A percentile compares a stretch with the other conserved stretches of the same genome.
Conservation (phyloP, 2,888 invertebrate genomes). For the Cactoblastis cactorum region DNA sequence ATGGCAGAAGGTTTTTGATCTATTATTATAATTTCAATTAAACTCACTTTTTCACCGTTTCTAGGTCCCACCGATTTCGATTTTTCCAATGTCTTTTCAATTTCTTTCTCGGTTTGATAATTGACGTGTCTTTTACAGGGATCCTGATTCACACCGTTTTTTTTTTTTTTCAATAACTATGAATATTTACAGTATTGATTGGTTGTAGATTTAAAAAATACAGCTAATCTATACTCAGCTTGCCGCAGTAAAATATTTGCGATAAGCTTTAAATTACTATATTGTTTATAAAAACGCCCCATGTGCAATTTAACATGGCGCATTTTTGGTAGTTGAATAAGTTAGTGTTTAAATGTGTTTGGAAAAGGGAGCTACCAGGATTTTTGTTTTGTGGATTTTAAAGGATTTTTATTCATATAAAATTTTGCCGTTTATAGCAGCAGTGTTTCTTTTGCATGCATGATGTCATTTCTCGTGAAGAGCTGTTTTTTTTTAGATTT, state of each 20-base stretch:
- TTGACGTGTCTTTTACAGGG: constrained; percentile 39
- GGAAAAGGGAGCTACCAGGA: constrained; percentile 56
- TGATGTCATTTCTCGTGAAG: constrained; percentile 20
- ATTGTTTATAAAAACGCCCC: constrained; percentile 26
- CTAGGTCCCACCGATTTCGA: constrained; percentile 30
- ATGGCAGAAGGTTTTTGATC: constrained; percentile 45
- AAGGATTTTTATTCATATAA: constrained; percentile 23
- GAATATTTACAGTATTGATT: constrained; percentile 4
- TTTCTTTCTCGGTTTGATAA: constrained; percentile 16
- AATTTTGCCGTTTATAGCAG: constrained; percentile 65
- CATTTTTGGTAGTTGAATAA: constrained; percentile 39
- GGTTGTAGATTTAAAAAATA: constrained; percentile 17
- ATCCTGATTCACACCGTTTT: constrained; percentile 33
- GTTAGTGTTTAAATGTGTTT: constrained; percentile 42
- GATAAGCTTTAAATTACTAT: constrained; percentile 33
- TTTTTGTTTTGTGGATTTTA: constrained; percentile 59
- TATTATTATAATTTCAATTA: constrained; percentile 30
- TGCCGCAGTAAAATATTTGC: constrained; percentile 32
- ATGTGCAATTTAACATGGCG: constrained; percentile 9
- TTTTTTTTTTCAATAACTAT: constrained; percentile 5
- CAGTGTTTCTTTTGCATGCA: constrained; percentile 37
- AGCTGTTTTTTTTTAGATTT: constrained; percentile 26
- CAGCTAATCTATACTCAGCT: constrained; percentile 37
- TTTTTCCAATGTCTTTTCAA: constrained; percentile 22
- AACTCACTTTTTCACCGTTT: constrained; percentile 33